Evolutionary conservation across 2,888 invertebrate species (phyloP), one percentile per base, ranked within the genome.

Genomic region (Drosophila atripex): DNA sequence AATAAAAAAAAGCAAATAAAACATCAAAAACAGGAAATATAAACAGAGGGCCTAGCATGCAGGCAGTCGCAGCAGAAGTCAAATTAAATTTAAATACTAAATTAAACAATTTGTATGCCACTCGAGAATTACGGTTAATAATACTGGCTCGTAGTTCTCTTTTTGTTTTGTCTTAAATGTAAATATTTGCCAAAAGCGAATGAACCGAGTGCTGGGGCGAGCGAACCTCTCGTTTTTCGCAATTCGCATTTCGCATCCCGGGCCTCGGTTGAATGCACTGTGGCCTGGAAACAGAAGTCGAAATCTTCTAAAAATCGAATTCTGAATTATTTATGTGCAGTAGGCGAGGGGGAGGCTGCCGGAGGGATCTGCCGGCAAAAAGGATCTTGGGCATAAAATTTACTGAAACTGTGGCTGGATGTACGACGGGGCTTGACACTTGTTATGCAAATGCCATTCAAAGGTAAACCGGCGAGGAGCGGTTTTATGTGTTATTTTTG

Each of bases 391-490:
- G 45, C 60, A 25, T 8, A 23, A 16, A 16, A 11, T 39, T 38
- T 25, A 25, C 32, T 32, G 32, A 5, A 8, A 12, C 16, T 16
- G 35, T 16, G 41, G 46, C 23, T 8, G 45, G 32, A 18, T 11
- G 32, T 30, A 23, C 32, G 28, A 21, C 50, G 32, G 12, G 49
- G 64, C 57, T 61, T 69, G 61, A 71, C 80, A 80, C 66, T 86
- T 83, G 86, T 74, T 70, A 84, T 84, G 83, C 79, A 85, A 85
- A 84, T 84, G 68, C 58, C 64, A 83, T 86, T 77, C 78, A 76
- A 80, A 78, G 77, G 73, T 80, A 16, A 69, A 70, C 70, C 64
- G 39, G 64, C 53, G 28, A 51, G 53, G 51, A 52, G 52, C 54
- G 59, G 71, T 69, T 77, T 71, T 73, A 74, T 60, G 68, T 56